Evolutionary conservation across 2,888 invertebrate species (phyloP).

Genomic region (Seira musarum): DNA sequence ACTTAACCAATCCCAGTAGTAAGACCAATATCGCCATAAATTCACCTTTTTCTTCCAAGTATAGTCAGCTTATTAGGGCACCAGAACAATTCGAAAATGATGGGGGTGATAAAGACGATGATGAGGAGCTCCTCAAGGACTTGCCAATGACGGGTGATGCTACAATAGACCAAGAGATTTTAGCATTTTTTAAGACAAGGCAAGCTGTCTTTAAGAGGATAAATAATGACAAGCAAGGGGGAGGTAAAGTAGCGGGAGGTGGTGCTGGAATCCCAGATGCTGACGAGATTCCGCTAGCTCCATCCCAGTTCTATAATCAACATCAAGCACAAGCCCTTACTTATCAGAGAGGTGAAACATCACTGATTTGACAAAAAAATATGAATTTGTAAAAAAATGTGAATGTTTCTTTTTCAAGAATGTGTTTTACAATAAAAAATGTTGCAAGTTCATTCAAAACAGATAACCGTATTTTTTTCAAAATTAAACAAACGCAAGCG

Average conservation of each 20-base stretch:
- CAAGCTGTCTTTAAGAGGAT: constrained; percentile 55
- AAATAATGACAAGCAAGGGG: constrained; percentile 29
- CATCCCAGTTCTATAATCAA: neutral
- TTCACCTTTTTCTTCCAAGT: neutral
- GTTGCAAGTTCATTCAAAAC: no score
- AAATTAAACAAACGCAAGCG: no score
- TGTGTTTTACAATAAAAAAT: no score
- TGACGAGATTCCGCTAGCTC: constrained; percentile 9
- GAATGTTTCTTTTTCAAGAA: no score
- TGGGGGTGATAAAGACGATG: constrained; percentile 39
- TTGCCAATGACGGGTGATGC: constrained; percentile 74
- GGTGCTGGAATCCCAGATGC: neutral
- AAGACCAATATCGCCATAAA: neutral
- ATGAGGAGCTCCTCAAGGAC: constrained; percentile 71
- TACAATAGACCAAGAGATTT: constrained; percentile 75
- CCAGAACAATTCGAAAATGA: constrained; percentile 12
- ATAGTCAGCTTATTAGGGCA: neutral
- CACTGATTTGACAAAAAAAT: no score
- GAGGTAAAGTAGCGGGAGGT: neutral
- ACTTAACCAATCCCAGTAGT: neutral
- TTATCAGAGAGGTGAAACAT: neutral
- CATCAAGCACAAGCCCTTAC: neutral
- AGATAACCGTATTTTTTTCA: no score
- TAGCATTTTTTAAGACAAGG: constrained; percentile 73
- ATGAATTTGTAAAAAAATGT: no score